Evolutionary conservation across 1,140 invertebrate genomes (phyloP), one percentile per base, ranked within the genome.

Genomic region (Nasonia vitripennis): DNA sequence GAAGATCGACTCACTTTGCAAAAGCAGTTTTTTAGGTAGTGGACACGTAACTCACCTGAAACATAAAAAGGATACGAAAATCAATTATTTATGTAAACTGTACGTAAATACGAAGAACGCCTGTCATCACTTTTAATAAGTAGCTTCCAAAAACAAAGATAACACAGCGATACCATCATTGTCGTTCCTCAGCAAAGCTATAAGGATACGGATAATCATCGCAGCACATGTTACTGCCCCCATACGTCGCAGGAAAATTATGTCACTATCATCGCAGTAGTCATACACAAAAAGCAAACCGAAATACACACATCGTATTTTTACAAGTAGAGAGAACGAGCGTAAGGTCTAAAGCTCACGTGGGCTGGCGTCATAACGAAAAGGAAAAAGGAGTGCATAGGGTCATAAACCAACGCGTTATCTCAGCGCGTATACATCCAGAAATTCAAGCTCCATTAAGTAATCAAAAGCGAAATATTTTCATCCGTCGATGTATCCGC

Each of bases 321-420:
- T 71, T 71, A 12, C 70, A 31, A 34, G 5, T 0, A 70, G 9
- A 31, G 9, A 70, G 23, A 31, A 71, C 14, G 3, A 71, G 70
- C 9, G 70, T 27, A 71, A 71, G 70, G 27, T 34, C 31, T 4
- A n/a, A 71, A 34, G 4, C 6, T 14, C 27, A 27, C 27, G 68
- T 70, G 68, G 70, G 14, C 12, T 1, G 23, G 70, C 23, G 31
- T 34, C 27, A 34, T 71, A 71, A 71, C 11, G 27, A 34, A 71
- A 70, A n/a, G 20, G 68, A 55, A 55, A 55, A 55, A 55, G 51
- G 2, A 55, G 27, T 71, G 70, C 70, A 71, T 71, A 6, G 27
- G 11, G 70, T 71, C 23, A n/a, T 71, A 71, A 71, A 71, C 70
- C 31, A 71, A 62, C 17, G 55, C 70, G 10, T 71, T 71, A 71